Evolutionary conservation across 1,140 invertebrate species (phyloP).

Genomic region (Megalopta genalis): DNA sequence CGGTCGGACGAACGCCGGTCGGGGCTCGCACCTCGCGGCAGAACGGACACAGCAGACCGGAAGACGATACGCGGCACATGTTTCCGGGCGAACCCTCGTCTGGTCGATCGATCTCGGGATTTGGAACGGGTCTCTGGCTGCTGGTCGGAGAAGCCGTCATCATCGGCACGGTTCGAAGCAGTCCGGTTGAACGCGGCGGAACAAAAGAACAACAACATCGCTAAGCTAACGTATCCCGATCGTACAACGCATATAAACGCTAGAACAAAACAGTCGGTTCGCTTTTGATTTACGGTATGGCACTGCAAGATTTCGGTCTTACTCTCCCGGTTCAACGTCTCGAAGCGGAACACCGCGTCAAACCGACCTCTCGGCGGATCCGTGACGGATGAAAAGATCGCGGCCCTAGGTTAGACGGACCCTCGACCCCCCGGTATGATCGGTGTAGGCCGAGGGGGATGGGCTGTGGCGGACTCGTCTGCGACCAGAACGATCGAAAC

Average conservation of each 20-base stretch:
- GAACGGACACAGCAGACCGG: background rate
- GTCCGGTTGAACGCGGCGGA: background rate
- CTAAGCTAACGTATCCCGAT: background rate
- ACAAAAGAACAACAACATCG: background rate
- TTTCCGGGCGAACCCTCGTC: background rate
- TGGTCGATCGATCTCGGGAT: slow-evolving; percentile 7
- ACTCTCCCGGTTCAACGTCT: background rate
- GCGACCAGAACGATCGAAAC: slow-evolving; percentile 17
- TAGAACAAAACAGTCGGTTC: background rate
- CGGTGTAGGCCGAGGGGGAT: background rate
- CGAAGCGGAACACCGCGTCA: background rate
- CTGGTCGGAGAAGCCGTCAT: background rate
- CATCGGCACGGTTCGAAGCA: background rate
- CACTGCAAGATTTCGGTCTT: slow-evolving; percentile 34
- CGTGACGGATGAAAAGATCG: background rate
- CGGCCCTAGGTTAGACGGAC: background rate
- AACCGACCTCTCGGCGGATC: no score
- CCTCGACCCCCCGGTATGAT: background rate
- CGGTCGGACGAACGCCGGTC: slow-evolving; percentile 1
- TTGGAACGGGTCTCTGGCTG: background rate
- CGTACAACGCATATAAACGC: background rate
- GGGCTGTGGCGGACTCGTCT: no score
- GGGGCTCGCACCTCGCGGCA: background rate
- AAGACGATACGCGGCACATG: background rate
- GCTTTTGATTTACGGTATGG: slow-evolving; percentile 65